A percentile compares a stretch with the other conserved stretches of the same genome.
Conservation (phyloP, 2,113 vertebrate genomes). For the Upupa epops region DNA sequence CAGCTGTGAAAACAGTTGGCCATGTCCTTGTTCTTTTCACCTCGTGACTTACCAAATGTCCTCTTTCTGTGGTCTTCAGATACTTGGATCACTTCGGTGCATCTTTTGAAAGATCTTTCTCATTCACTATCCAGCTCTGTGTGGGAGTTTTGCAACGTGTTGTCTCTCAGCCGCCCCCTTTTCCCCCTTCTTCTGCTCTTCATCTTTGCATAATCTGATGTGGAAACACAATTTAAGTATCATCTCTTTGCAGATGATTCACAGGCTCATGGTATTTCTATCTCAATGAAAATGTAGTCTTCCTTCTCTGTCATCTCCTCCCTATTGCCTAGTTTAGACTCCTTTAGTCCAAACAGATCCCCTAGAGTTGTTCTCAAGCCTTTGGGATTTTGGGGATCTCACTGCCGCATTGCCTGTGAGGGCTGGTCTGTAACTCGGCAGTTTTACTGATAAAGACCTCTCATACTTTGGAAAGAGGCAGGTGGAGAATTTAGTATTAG, state of each 20-base stretch:
- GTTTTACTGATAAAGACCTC: neutral
- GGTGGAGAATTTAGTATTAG: neutral
- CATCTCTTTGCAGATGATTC: constrained; percentile 37
- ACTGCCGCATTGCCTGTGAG: neutral
- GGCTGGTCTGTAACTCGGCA: neutral
- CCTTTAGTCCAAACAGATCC: neutral
- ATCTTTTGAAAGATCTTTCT: constrained; percentile 4
- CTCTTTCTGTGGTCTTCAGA: neutral
- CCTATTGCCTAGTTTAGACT: neutral
- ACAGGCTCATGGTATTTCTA: neutral
- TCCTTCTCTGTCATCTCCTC: neutral
- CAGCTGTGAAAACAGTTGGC: neutral
- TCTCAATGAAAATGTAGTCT: constrained; percentile 14
- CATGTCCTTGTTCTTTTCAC: neutral
- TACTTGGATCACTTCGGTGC: neutral
- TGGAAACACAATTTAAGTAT: constrained; percentile 23
- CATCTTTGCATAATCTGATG: constrained; percentile 30
- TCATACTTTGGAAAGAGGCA: neutral
- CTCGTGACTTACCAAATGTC: neutral
- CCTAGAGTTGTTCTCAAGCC: neutral
- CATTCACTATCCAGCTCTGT: neutral
- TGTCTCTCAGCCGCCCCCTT: neutral
- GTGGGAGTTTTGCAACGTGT: constrained; percentile 18
- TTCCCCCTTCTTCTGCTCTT: neutral
- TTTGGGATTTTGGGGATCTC: neutral